These are phyloP conservation scores for Syndactyla subalaris DNA, from an alignment of 2,797 vertebrate genomes.

Conservation along the genomic window DNA sequence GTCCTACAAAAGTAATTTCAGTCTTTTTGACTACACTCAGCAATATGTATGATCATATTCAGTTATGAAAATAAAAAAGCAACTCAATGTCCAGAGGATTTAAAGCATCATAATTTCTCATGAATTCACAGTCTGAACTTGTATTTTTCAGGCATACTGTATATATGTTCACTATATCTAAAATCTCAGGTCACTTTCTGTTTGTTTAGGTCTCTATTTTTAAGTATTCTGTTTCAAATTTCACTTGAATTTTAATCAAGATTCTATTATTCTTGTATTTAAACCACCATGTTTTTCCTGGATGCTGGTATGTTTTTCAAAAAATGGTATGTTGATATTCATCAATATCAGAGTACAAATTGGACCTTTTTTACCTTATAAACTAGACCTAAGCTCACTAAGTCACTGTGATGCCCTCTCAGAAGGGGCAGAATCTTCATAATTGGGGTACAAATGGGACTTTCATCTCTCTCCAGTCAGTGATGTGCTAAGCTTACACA, in stretches of 20 bases:
- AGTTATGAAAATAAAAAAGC: neutral
- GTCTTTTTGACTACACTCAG: neutral
- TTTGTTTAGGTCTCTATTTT: neutral
- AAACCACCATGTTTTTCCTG: neutral
- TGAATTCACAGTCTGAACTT: neutral
- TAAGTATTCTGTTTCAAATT: neutral
- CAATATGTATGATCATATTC: neutral
- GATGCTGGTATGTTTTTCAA: neutral
- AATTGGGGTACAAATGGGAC: neutral
- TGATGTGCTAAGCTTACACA: rapidly evolving
- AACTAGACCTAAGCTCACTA: neutral
- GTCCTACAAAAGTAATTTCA: neutral
- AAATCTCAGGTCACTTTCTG: neutral
- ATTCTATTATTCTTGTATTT: neutral
- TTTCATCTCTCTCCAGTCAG: neutral
- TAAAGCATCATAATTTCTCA: neutral
- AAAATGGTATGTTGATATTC: neutral
- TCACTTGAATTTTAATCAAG: neutral
- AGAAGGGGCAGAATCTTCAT: neutral
- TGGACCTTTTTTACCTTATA: neutral
- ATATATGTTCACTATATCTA: too few species aligned
- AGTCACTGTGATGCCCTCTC: neutral
- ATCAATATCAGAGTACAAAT: neutral
- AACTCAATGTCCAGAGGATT: neutral
- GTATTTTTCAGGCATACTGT: neutral